These are phyloP conservation scores for Sorex maritimensis DNA, from an alignment of 2,797 vertebrate genomes.

Conservation along the genomic window DNA sequence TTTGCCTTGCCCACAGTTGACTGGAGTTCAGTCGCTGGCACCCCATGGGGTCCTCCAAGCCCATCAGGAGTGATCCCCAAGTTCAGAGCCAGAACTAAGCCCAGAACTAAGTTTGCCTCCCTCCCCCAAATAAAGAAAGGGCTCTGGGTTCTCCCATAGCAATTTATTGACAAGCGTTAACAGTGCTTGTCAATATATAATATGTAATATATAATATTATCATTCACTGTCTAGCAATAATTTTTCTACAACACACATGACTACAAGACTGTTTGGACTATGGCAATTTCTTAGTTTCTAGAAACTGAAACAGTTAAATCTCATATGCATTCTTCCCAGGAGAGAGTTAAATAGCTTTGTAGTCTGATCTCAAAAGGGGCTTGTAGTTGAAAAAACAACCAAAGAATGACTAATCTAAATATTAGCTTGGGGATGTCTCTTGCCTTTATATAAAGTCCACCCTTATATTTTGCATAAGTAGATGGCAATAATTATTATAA, in stretches of 20 bases:
- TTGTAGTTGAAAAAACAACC: conserved; percentile 29
- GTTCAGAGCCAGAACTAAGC: too few relatives aligned
- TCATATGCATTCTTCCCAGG: conserved; percentile 7
- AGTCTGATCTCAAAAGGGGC: conserved; percentile 32
- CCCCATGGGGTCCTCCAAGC: too few relatives aligned
- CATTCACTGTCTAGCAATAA: conserved; percentile 27
- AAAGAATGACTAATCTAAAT: conserved; percentile 46
- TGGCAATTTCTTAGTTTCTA: not conserved
- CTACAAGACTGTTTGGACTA: not conserved
- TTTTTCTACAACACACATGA: conserved; percentile 55
- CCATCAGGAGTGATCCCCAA: too few relatives aligned
- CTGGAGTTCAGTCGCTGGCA: too few relatives aligned
- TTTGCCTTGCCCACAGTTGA: too few relatives aligned
- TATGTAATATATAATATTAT: not conserved
- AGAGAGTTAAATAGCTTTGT: conserved; percentile 60
- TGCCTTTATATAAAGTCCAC: conserved; percentile 46
- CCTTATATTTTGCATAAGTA: conserved; percentile 59
- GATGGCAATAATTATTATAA: conserved; percentile 28
- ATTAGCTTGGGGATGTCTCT: conserved; percentile 11
- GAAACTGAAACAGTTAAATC: conserved; percentile 42
- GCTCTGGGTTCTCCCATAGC: conserved; percentile 38
- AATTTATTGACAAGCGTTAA: not conserved
- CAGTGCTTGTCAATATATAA: too few relatives aligned
- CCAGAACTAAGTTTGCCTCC: too few relatives aligned
- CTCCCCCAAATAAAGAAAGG: too few relatives aligned